phyloP scores from a whole-genome alignment of 2,888 invertebrate genomes.

The Entomobrya multifasciata region DNA sequence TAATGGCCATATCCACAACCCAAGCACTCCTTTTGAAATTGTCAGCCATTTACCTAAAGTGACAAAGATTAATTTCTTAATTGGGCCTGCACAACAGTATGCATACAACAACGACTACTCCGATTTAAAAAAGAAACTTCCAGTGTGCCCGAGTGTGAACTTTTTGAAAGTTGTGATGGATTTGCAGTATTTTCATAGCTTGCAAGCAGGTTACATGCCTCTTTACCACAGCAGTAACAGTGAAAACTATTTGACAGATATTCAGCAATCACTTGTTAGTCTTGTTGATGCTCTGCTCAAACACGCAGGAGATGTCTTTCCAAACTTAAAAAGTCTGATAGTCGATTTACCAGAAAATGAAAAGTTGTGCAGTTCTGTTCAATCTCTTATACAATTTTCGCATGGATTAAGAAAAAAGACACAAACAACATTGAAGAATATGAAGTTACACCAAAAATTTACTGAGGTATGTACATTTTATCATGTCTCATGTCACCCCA shows the following conservation, averaged over 20 bases:
- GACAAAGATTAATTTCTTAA: constrained; percentile 24
- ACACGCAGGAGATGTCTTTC: constrained; percentile 40
- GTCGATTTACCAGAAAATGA: constrained; percentile 61
- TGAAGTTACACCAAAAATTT: not conserved
- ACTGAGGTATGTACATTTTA: not conserved
- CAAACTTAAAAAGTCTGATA: constrained; percentile 49
- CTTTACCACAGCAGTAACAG: constrained; percentile 5
- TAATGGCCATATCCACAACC: constrained; percentile 38
- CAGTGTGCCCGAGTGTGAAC: constrained; percentile 26
- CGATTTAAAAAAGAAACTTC: not conserved
- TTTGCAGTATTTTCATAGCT: constrained; percentile 46
- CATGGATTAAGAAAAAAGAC: constrained; percentile 31
- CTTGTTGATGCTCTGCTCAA: constrained; percentile 53
- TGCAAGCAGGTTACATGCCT: not conserved
- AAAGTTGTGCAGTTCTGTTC: constrained; percentile 3
- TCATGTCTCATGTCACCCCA: constrained; percentile 51
- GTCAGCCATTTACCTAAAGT: constrained; percentile 51
- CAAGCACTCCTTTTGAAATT: constrained; percentile 22
- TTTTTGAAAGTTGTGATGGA: constrained; percentile 48
- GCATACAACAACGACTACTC: not conserved
- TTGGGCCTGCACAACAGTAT: constrained; percentile 43
- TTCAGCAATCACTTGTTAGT: constrained; percentile 37
- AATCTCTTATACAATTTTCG: constrained; percentile 44
- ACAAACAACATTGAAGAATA: constrained; percentile 18
- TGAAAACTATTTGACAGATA: not conserved